Percentiles rank a stretch among this genome's conserved stretches.
Conservation (phyloP, 2,113 vertebrate genomes). For the Megalops atlanticus region DNA sequence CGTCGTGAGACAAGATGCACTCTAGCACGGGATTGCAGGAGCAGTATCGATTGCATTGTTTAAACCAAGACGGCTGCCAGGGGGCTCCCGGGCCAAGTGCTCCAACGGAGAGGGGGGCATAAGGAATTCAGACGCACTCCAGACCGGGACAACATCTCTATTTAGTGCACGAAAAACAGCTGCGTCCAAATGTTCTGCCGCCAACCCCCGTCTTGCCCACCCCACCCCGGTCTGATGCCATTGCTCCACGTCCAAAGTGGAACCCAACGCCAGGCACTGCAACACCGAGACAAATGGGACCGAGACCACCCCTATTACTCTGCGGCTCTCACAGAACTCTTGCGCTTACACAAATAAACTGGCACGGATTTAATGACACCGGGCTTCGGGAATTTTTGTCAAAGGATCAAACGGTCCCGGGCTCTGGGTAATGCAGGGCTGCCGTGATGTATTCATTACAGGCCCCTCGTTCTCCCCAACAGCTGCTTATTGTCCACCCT, state of each 20-base stretch:
- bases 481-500: conserved; percentile 21
- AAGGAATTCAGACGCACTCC: neutral
- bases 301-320: neutral
- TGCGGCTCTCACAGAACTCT: neutral
- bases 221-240: neutral
- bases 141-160: conserved; percentile 17
- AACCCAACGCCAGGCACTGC: neutral
- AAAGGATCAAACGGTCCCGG: conserved; percentile 7
- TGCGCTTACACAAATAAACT: conserved; percentile 16
- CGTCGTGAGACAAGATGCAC: neutral
- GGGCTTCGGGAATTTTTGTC: conserved; percentile 28
- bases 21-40: neutral
- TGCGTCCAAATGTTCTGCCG: conserved; percentile 23
- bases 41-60: neutral
- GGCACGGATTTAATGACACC: conserved; percentile 10
- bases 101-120: neutral
- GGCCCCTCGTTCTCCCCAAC: neutral
- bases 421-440: conserved; percentile 2
- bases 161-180: conserved; percentile 32
- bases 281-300: neutral
- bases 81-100: neutral
- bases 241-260: neutral
- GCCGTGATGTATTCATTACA: conserved; percentile 10
- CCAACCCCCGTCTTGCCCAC: neutral
- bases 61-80: neutral